Evolutionary conservation across 1,140 invertebrate species (phyloP).

Genomic region (Drosophila repleta): DNA sequence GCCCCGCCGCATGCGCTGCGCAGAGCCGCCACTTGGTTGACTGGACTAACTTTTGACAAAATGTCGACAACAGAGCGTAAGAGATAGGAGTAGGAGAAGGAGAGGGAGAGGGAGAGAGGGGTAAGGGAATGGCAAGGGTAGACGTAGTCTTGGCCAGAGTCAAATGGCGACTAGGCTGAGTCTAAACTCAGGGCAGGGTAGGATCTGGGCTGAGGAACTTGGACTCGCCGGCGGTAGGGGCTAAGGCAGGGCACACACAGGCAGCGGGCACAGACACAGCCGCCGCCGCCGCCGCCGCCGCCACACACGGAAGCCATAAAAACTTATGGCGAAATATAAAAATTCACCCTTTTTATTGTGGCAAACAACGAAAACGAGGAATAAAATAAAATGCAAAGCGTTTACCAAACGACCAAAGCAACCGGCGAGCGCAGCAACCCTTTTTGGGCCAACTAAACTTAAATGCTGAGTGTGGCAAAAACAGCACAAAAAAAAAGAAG

Average conservation of each 20-base stretch:
- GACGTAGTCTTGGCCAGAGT: slow-evolving; percentile 5
- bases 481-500: slow-evolving; percentile 29
- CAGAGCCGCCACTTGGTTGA: slow-evolving; percentile 35
- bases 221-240: background rate
- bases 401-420: slow-evolving; percentile 47
- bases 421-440: slow-evolving; percentile 49
- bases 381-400: slow-evolving; percentile 78
- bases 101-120: slow-evolving; percentile 18
- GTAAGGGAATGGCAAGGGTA: background rate
- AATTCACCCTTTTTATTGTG: slow-evolving; percentile 82
- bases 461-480: slow-evolving; percentile 80
- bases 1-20: slow-evolving; percentile 24
- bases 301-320: slow-evolving; percentile 81
- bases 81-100: background rate
- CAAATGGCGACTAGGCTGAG: slow-evolving; percentile 20
- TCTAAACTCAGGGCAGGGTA: background rate
- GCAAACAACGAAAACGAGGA: slow-evolving; percentile 75
- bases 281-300: slow-evolving; percentile 39
- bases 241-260: slow-evolving; percentile 1
- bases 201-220: background rate
- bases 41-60: slow-evolving; percentile 81
- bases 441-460: slow-evolving; percentile 73
- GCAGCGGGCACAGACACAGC: slow-evolving; percentile 64
- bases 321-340: slow-evolving; percentile 81
- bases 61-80: slow-evolving; percentile 46